Evolutionary conservation across 1,140 invertebrate genomes (phyloP).

Genomic region (Aradophagus sp.): DNA sequence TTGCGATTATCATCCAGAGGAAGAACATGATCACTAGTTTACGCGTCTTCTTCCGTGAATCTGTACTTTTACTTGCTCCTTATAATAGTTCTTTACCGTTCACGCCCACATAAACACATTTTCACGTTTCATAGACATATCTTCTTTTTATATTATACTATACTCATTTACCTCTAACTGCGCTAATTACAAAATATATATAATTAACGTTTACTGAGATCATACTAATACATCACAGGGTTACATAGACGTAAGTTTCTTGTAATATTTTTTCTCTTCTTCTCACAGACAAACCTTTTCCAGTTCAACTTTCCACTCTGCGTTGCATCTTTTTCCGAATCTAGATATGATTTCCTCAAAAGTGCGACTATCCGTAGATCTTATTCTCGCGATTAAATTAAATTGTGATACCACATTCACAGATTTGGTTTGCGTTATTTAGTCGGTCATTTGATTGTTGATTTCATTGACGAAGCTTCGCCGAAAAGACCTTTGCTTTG

Average conservation of each 20-base stretch:
- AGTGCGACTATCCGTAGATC: slow-evolving; percentile 18
- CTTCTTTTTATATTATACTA: slow-evolving; percentile 53
- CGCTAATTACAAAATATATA: slow-evolving; percentile 67
- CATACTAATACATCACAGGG: slow-evolving; percentile 77
- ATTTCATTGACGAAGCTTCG: slow-evolving; percentile 8
- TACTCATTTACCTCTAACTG: slow-evolving; percentile 63
- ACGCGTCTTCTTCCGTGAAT: slow-evolving; percentile 23
- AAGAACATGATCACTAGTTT: slow-evolving; percentile 62
- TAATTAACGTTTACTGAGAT: slow-evolving; percentile 75
- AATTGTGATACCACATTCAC: slow-evolving; percentile 14
- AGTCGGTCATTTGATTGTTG: slow-evolving; percentile 10
- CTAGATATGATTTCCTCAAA: slow-evolving; percentile 27
- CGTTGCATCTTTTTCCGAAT: slow-evolving; percentile 12
- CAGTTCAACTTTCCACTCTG: slow-evolving; percentile 27
- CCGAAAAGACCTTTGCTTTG: not conserved
- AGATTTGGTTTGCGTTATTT: slow-evolving; percentile 31
- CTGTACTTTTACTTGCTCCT: slow-evolving; percentile 23
- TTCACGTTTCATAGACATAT: slow-evolving; percentile 50
- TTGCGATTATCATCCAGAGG: slow-evolving; percentile 59
- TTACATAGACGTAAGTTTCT: slow-evolving; percentile 72
- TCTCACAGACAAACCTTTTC: slow-evolving; percentile 42
- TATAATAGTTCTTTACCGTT: slow-evolving; percentile 41
- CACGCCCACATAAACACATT: slow-evolving; percentile 49
- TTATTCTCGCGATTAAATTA: slow-evolving; percentile 19
- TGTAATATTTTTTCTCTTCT: slow-evolving; percentile 56